Evolutionary conservation across 2,888 invertebrate species (phyloP).

Genomic region (Parapristionchus giblindavisi): DNA sequence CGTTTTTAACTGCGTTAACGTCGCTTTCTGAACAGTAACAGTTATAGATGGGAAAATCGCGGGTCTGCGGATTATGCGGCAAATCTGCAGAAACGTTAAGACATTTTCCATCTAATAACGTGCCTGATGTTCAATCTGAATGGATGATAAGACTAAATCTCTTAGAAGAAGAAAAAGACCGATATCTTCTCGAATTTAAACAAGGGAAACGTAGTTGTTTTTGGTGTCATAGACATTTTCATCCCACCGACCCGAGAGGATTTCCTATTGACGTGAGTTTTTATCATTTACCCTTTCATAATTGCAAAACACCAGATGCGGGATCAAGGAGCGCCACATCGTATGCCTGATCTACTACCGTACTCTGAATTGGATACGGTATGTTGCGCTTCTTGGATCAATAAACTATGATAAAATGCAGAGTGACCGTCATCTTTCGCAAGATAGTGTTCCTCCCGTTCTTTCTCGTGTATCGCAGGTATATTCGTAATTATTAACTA

Average conservation of each 20-base stretch:
- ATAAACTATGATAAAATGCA: too few relatives aligned
- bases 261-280: background rate
- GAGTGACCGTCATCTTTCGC: too few relatives aligned
- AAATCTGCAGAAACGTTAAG: background rate
- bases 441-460: background rate
- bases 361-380: too few relatives aligned
- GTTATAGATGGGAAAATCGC: too few relatives aligned
- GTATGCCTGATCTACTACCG: too few relatives aligned
- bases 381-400: too few relatives aligned
- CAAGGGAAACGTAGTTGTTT: background rate
- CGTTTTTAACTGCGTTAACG: too few relatives aligned
- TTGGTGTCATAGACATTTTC: background rate
- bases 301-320: too few relatives aligned
- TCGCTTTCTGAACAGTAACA: too few relatives aligned
- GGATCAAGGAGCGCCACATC: too few relatives aligned
- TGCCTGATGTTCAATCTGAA: background rate
- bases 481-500: too few relatives aligned
- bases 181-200: background rate
- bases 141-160: background rate
- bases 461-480: too few relatives aligned
- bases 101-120: background rate
- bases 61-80: background rate
- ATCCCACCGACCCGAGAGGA: background rate
- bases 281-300: background rate
- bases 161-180: background rate